Conservation (phyloP, 2,113 vertebrate species). For the Cebidichthys violaceus region DNA sequence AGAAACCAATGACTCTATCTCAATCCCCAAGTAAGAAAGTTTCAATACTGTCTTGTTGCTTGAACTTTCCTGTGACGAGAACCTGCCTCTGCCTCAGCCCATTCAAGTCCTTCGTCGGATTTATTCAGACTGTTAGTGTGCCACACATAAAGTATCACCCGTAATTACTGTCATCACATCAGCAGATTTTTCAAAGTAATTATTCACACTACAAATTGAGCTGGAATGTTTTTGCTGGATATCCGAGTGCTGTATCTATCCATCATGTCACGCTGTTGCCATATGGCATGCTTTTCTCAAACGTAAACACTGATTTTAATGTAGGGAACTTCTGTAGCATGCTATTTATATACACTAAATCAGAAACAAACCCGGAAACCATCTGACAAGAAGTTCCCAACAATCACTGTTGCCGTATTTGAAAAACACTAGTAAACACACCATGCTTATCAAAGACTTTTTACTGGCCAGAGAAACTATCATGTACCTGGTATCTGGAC, state of each 20-base stretch:
- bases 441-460: neutral
- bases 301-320: slow-evolving; percentile 44
- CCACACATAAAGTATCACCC: slow-evolving; percentile 47
- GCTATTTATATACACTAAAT: slow-evolving; percentile 29
- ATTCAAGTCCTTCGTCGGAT: slow-evolving; percentile 19
- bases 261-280: slow-evolving; percentile 26
- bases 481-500: neutral
- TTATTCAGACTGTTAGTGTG: slow-evolving; percentile 29
- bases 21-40: slow-evolving; percentile 42
- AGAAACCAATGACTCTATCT: slow-evolving; percentile 38
- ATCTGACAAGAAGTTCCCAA: slow-evolving; percentile 19
- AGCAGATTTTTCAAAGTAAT: slow-evolving; percentile 56
- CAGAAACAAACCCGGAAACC: slow-evolving; percentile 4
- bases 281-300: slow-evolving; percentile 30
- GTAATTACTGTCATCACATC: slow-evolving; percentile 66
- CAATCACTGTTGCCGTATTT: slow-evolving; percentile 7
- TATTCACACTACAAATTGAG: slow-evolving; percentile 53
- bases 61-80: slow-evolving; percentile 12
- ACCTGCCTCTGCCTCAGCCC: slow-evolving; percentile 14
- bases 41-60: slow-evolving; percentile 28
- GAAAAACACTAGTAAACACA: slow-evolving; percentile 2
- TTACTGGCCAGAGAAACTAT: neutral
- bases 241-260: slow-evolving; percentile 33
- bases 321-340: neutral
- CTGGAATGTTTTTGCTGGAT: slow-evolving; percentile 33